Conservation (phyloP, 2,113 vertebrate genomes). For the Nematolebias whitei region DNA sequence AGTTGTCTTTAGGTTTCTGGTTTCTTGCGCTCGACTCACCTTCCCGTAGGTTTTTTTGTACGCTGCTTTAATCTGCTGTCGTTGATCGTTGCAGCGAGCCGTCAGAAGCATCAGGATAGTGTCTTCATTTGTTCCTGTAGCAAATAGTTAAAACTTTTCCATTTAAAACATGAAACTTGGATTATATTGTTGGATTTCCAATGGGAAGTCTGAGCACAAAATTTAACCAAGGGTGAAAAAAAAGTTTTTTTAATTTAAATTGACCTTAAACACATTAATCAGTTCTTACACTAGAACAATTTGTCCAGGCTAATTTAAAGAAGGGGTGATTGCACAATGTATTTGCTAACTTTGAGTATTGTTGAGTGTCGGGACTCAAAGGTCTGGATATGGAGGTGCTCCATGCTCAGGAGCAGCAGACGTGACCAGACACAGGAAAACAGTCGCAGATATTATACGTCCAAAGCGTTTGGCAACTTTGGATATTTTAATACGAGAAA, state of each 20-base stretch:
- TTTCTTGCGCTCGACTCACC: constrained; percentile 74
- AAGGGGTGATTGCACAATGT: background rate
- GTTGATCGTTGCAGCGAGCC: constrained; percentile 87
- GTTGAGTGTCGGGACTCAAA: background rate
- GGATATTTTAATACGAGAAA: background rate
- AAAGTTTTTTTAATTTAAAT: background rate
- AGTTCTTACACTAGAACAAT: background rate
- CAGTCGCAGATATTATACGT: background rate
- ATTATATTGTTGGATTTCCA: background rate
- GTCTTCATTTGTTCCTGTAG: constrained; percentile 92
- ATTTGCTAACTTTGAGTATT: background rate
- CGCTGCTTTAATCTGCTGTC: constrained; percentile 86
- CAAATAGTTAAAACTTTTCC: too few species aligned
- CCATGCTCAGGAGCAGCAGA: background rate
- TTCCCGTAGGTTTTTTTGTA: constrained; percentile 91
- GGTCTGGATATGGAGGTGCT: background rate
- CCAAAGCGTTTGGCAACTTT: background rate
- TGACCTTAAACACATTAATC: background rate
- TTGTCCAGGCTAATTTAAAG: background rate
- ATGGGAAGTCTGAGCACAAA: background rate
- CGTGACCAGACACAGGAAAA: background rate
- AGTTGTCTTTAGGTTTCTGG: constrained; percentile 8
- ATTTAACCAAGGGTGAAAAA: background rate
- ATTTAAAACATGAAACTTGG: background rate
- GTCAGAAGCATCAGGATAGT: constrained; percentile 86